Evolutionary conservation across 2,797 vertebrate genomes (phyloP).

Genomic region (Danio tinwini): DNA sequence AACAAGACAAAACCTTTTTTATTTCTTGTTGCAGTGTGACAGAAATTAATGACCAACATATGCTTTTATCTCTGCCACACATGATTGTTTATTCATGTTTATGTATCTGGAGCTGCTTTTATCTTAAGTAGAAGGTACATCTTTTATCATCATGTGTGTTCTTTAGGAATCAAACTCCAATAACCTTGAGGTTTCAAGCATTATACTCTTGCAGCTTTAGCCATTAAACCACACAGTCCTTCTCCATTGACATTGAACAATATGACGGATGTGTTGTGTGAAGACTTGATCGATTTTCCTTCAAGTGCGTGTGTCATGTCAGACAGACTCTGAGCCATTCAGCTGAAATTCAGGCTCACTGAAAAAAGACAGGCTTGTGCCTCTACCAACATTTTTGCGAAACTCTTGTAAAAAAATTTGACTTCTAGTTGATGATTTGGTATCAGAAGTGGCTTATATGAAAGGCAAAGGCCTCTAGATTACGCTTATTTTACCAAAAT

Average conservation of each 20-base stretch:
- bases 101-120: not conserved
- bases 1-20: too few relatives aligned
- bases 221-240: not conserved
- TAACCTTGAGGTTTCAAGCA: not conserved
- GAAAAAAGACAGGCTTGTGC: not conserved
- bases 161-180: not conserved
- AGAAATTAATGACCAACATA: not conserved
- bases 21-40: too few relatives aligned
- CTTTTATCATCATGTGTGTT: not conserved
- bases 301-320: not conserved
- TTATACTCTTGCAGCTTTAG: not conserved
- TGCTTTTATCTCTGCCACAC: not conserved
- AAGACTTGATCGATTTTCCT: not conserved
- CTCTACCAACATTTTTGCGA: too few relatives aligned
- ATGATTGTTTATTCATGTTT: not conserved
- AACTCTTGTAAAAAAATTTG: too few relatives aligned
- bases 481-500: too few relatives aligned
- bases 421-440: too few relatives aligned
- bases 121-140: not conserved
- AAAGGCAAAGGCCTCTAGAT: too few relatives aligned
- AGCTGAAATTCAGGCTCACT: not conserved
- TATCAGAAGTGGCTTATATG: too few relatives aligned
- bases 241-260: not conserved
- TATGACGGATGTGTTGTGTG: not conserved
- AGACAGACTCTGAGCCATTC: not conserved